A percentile compares a stretch with the other conserved stretches of the same genome.
These are phyloP conservation scores for Ianthella basta DNA, from an alignment of 37 sponge, comb jelly and placozoan genomes.

Conservation along the genomic window DNA sequence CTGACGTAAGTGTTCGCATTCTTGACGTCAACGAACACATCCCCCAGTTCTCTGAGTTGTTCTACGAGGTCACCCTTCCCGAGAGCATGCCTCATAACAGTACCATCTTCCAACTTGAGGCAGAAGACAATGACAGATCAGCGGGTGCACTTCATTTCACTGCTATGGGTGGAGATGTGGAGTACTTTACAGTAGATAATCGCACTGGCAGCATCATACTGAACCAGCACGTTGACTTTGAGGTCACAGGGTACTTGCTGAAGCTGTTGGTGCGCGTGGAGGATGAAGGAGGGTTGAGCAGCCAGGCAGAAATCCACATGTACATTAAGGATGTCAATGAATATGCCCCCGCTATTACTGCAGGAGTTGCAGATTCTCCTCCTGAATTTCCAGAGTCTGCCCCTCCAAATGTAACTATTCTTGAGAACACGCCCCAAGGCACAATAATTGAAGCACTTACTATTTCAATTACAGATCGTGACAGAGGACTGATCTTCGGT, in stretches of 20 bases:
- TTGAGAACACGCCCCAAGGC: conserved; percentile 22
- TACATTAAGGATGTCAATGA: conserved; percentile 55
- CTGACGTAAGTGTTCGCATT: conserved; percentile 40
- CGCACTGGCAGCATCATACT: background rate
- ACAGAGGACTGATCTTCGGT: background rate
- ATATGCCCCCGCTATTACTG: conserved; percentile 36
- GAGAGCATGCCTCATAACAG: background rate
- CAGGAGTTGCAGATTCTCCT: background rate
- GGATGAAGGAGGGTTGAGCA: background rate
- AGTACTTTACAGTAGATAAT: background rate
- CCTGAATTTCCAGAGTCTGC: background rate
- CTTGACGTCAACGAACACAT: conserved; percentile 67
- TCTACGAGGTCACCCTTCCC: background rate
- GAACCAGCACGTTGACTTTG: conserved; percentile 8
- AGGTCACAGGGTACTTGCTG: background rate
- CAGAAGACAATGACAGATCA: conserved; percentile 47
- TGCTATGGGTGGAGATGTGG: background rate
- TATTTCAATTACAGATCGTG: background rate
- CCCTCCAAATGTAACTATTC: background rate
- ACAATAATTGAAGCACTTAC: conserved; percentile 14
- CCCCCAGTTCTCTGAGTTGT: conserved; percentile 38
- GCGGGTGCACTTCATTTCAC: background rate
- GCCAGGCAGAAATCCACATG: conserved; percentile 25
- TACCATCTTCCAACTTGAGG: conserved; percentile 42
- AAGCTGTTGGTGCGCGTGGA: background rate